Conservation (phyloP, 2,888 invertebrate species). For the Sphecodes monilicornis region DNA sequence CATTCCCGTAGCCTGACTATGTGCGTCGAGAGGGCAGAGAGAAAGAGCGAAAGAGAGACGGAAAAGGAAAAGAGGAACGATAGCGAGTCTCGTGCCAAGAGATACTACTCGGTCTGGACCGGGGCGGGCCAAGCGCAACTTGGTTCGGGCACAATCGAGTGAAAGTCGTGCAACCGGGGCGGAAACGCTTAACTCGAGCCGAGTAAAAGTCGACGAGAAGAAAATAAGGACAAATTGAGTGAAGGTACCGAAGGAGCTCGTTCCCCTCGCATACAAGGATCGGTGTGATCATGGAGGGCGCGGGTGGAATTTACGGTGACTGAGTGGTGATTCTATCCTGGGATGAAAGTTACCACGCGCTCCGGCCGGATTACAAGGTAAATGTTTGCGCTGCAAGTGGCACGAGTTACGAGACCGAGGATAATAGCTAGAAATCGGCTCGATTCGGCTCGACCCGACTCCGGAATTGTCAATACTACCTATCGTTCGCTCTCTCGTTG, state of each 20-base stretch:
- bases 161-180: slow-evolving; percentile 57
- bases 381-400: slow-evolving; percentile 51
- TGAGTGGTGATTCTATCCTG: slow-evolving; percentile 52
- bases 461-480: slow-evolving; percentile 15
- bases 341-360: slow-evolving; percentile 55
- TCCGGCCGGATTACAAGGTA: slow-evolving; percentile 52
- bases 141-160: slow-evolving; percentile 68
- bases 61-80: slow-evolving; percentile 18
- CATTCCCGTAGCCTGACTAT: slow-evolving; percentile 39
- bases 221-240: slow-evolving; percentile 61
- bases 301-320: slow-evolving; percentile 53
- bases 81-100: slow-evolving; percentile 68
- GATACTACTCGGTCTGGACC: slow-evolving; percentile 38
- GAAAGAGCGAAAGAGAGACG: background rate
- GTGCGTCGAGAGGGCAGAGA: slow-evolving; percentile 3
- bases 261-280: background rate
- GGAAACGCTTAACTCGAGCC: slow-evolving; percentile 55
- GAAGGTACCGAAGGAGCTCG: background rate
- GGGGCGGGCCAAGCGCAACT: slow-evolving; percentile 60
- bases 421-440: slow-evolving; percentile 28
- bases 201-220: slow-evolving; percentile 59
- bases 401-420: slow-evolving; percentile 31
- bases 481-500: background rate
- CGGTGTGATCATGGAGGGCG: slow-evolving; percentile 23
- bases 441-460: background rate